Conservation (phyloP, 1,140 invertebrate species). For the Cydia pomonella region DNA sequence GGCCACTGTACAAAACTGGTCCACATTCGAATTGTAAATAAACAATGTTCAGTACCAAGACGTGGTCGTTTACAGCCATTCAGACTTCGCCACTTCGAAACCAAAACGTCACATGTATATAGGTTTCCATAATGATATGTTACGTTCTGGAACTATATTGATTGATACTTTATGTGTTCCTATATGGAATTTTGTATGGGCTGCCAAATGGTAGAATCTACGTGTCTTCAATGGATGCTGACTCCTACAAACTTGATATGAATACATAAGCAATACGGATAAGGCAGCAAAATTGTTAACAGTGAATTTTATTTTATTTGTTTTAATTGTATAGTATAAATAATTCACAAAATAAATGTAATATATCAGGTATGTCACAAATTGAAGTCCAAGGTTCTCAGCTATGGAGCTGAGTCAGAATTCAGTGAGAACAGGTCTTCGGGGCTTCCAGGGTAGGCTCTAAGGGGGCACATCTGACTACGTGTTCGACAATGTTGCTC, state of each 20-base stretch:
- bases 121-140: neutral
- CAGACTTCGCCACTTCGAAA: neutral
- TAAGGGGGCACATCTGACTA: too few relatives aligned
- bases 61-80: neutral
- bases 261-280: neutral
- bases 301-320: too few relatives aligned
- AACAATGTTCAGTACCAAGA: conserved; percentile 5
- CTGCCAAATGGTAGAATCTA: neutral
- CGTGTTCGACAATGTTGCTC: too few relatives aligned
- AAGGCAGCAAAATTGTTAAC: neutral
- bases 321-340: too few relatives aligned
- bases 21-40: neutral
- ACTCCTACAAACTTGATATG: neutral
- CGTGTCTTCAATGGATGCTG: neutral
- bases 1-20: neutral
- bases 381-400: too few relatives aligned
- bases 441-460: too few relatives aligned
- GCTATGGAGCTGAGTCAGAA: too few relatives aligned
- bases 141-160: neutral
- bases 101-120: neutral
- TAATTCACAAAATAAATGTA: too few relatives aligned
- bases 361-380: too few relatives aligned
- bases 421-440: too few relatives aligned
- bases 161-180: neutral
- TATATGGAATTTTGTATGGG: neutral